Conservation (phyloP, 2,113 vertebrate genomes). For the Camelus bactrianus region DNA sequence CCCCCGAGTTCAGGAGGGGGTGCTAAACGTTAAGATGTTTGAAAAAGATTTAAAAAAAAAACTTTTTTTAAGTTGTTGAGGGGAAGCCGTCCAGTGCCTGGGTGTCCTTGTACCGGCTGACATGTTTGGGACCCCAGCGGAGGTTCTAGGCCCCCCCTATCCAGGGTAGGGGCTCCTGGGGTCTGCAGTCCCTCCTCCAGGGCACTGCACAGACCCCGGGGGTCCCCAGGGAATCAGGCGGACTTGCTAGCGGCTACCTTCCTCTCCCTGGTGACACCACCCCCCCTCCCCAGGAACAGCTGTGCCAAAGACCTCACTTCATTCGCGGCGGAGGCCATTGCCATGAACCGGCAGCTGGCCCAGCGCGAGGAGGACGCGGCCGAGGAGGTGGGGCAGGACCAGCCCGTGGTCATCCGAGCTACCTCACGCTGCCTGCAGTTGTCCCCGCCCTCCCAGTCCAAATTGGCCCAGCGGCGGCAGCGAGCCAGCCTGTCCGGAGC, state of each 20-base stretch:
- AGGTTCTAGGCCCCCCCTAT: background rate
- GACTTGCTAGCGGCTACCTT: background rate
- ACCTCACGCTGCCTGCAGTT: conserved; percentile 94
- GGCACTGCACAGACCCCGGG: background rate
- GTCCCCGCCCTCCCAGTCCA: conserved; percentile 95
- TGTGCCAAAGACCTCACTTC: conserved; percentile 97
- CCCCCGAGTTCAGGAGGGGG: too few species aligned
- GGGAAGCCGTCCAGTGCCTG: too few species aligned
- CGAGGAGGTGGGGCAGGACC: conserved; percentile 86
- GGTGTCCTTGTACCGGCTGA: background rate
- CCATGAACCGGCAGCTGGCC: conserved; percentile 96
- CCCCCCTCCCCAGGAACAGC: conserved; percentile 90
- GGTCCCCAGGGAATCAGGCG: background rate
- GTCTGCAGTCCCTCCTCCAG: background rate
- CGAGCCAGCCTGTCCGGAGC: conserved; percentile 91
- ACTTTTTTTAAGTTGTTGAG: accelerated
- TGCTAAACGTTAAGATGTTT: background rate
- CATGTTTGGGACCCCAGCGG: accelerated
- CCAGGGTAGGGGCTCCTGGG: background rate
- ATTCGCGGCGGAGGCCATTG: conserved; percentile 96
- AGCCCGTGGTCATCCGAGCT: conserved; percentile 92
- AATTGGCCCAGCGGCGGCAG: conserved; percentile 95
- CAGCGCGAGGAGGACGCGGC: conserved; percentile 93
- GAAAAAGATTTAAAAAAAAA: too few species aligned
- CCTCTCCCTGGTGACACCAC: accelerated